phyloP scores from a whole-genome alignment of 2,113 vertebrate species.

The Capreolus pygargus region DNA sequence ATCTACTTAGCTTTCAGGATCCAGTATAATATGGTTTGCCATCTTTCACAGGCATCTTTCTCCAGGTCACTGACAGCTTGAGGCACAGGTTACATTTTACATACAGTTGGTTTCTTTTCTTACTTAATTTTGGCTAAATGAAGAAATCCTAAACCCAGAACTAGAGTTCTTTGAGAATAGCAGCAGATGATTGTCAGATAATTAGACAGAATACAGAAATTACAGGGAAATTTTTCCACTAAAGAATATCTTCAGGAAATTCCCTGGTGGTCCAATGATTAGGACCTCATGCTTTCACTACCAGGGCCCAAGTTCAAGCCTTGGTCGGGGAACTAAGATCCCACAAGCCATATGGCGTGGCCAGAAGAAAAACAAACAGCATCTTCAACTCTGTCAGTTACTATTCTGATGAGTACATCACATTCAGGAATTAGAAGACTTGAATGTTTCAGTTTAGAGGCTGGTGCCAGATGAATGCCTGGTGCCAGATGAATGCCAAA shows the following conservation, averaged over 20 bases:
- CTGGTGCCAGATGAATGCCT: neutral
- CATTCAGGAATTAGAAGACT: neutral
- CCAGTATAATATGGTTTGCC: neutral
- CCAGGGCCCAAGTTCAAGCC: neutral
- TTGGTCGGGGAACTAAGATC: neutral
- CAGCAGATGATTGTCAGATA: neutral
- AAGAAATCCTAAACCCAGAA: neutral
- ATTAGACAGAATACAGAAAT: neutral
- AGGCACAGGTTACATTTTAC: neutral
- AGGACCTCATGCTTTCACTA: neutral
- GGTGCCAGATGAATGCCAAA: neutral
- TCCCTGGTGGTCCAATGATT: neutral
- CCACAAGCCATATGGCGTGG: neutral
- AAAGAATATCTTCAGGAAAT: neutral
- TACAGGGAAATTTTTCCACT: neutral
- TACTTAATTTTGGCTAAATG: slow-evolving; percentile 16
- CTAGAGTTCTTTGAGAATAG: neutral
- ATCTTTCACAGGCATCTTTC: neutral
- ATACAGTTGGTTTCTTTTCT: neutral
- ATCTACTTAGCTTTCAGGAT: neutral
- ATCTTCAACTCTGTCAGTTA: neutral
- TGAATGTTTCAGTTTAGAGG: neutral
- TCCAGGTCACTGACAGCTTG: neutral
- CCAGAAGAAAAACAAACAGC: neutral
- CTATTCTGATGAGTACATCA: neutral